Evolutionary conservation across 2,888 invertebrate genomes (phyloP).

Genomic region (Cheilosia vulpina): DNA sequence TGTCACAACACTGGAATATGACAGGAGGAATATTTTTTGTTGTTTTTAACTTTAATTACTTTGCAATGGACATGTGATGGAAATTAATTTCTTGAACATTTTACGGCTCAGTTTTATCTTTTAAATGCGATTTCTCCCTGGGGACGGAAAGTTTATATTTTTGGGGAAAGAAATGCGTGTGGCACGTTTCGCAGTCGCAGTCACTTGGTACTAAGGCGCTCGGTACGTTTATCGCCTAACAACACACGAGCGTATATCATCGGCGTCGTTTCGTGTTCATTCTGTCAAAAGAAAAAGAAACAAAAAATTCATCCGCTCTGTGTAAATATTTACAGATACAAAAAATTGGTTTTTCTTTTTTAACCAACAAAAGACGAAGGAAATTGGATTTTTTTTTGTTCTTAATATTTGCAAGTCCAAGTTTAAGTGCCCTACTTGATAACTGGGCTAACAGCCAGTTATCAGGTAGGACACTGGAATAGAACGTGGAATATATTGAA

Average conservation of each 20-base stretch:
- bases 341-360: constrained; percentile 13
- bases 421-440: neutral
- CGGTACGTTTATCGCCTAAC: constrained; percentile 30
- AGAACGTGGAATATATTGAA: neutral
- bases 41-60: neutral
- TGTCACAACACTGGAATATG: neutral
- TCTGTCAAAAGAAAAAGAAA: neutral
- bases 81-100: constrained; percentile 2
- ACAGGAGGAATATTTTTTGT: neutral
- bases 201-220: constrained; percentile 34
- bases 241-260: constrained; percentile 19
- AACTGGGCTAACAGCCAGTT: neutral
- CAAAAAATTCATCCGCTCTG: constrained; percentile 29
- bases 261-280: constrained; percentile 3
- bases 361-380: neutral
- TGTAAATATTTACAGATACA: constrained; percentile 63
- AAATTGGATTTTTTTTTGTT: neutral
- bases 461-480: neutral
- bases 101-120: constrained; percentile 32
- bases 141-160: neutral
- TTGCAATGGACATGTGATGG: constrained; percentile 25
- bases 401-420: neutral
- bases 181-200: constrained; percentile 38
- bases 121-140: neutral
- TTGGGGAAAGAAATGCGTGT: neutral